A percentile compares a stretch with the other conserved stretches of the same genome.
phyloP scores from a whole-genome alignment of 2,888 invertebrate species.

The Lepeophtheirus nordmannii region DNA sequence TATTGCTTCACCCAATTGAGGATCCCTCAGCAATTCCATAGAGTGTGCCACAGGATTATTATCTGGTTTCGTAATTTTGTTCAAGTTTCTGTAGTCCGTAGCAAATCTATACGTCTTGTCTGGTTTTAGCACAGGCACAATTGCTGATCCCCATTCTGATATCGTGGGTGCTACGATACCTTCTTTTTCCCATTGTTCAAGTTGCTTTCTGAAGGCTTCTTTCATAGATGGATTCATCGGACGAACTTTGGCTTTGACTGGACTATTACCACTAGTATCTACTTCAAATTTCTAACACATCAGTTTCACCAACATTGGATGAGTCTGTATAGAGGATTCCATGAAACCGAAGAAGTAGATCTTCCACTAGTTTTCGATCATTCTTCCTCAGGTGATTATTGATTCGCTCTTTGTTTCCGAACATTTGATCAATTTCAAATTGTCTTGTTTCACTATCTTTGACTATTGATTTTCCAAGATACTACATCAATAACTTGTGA shows the following conservation, averaged over 20 bases:
- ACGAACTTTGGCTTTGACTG: not conserved
- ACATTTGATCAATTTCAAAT: not conserved
- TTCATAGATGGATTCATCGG: conserved; percentile 10
- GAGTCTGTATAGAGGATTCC: not conserved
- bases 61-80: not conserved
- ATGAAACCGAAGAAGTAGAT: not conserved
- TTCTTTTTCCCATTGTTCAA: not conserved
- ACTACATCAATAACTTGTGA: not conserved
- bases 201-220: not conserved
- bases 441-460: not conserved
- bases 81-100: not conserved
- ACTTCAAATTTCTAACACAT: conserved; percentile 2
- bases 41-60: not conserved
- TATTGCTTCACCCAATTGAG: not conserved
- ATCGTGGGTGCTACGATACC: not conserved
- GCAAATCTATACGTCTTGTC: not conserved
- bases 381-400: not conserved
- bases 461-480: not conserved
- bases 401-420: not conserved
- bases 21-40: not conserved
- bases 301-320: not conserved
- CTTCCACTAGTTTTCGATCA: not conserved
- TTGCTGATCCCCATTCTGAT: conserved; percentile 14
- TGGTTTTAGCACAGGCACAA: conserved; percentile 4
- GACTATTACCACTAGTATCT: not conserved